A percentile compares a stretch with the other conserved stretches of the same genome.
Evolutionary conservation across 2,113 vertebrate species (phyloP).

Genomic region (Cryptomyrus ogoouensis): DNA sequence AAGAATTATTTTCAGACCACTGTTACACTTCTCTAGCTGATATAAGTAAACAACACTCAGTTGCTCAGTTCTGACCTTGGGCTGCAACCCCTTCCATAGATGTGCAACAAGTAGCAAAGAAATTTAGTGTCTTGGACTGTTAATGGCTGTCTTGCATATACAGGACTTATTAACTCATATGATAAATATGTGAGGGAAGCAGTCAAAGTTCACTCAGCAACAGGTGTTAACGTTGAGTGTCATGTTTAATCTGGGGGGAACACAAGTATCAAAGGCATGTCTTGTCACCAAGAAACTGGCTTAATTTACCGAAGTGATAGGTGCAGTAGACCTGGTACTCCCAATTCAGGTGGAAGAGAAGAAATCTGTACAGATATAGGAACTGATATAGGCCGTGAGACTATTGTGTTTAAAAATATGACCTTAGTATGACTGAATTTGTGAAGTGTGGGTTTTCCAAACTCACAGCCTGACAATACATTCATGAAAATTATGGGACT

Average conservation of each 20-base stretch:
- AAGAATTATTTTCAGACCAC: neutral
- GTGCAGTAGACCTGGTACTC: neutral
- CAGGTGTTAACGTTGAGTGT: neutral
- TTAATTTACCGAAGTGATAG: neutral
- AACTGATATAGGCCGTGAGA: neutral
- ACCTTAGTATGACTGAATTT: neutral
- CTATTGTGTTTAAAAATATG: neutral
- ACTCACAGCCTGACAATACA: neutral
- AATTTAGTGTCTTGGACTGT: neutral
- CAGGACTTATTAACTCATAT: neutral
- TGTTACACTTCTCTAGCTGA: neutral
- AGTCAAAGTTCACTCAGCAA: neutral
- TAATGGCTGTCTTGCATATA: neutral
- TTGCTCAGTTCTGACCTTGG: neutral
- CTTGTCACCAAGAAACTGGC: neutral
- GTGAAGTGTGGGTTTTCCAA: neutral
- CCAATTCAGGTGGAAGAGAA: neutral
- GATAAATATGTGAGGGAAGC: neutral
- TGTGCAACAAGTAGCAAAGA: neutral
- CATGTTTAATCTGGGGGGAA: neutral
- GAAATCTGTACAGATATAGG: neutral
- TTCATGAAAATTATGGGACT: neutral
- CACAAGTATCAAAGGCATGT: neutral
- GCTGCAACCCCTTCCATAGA: neutral
- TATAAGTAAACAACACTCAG: neutral